phyloP scores from a whole-genome alignment of 2,113 vertebrate species.

The Ailurus styani region DNA sequence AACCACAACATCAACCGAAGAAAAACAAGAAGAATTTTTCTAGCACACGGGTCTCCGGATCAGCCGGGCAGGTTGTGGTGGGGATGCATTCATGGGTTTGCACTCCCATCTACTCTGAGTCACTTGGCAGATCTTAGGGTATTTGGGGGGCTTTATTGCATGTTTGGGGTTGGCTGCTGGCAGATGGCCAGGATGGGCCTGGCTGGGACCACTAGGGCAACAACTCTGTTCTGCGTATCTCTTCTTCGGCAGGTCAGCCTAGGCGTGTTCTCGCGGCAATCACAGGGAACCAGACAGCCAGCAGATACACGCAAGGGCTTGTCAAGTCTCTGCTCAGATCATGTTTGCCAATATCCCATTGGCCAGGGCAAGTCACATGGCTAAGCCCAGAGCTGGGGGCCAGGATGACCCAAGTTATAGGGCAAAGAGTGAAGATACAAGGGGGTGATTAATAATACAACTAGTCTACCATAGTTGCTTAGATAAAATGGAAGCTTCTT shows the following conservation, averaged over 20 bases:
- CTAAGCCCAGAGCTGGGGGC: neutral
- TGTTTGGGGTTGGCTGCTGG: neutral
- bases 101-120: accelerated
- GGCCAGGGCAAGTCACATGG: neutral
- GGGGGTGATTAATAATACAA: neutral
- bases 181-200: neutral
- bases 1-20: neutral
- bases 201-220: neutral
- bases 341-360: neutral
- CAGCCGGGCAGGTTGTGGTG: neutral
- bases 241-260: neutral
- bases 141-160: neutral
- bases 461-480: neutral
- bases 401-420: neutral
- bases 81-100: accelerated
- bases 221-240: accelerated
- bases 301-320: neutral
- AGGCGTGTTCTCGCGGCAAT: neutral
- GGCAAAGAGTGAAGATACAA: neutral
- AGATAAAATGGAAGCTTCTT: neutral
- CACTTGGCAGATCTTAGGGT: neutral
- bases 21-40: neutral
- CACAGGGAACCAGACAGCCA: neutral
- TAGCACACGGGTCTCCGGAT: neutral
- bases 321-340: neutral